These are phyloP conservation scores for Eclectus roratus DNA, from an alignment of 2,113 vertebrate genomes.

Conservation along the genomic window DNA sequence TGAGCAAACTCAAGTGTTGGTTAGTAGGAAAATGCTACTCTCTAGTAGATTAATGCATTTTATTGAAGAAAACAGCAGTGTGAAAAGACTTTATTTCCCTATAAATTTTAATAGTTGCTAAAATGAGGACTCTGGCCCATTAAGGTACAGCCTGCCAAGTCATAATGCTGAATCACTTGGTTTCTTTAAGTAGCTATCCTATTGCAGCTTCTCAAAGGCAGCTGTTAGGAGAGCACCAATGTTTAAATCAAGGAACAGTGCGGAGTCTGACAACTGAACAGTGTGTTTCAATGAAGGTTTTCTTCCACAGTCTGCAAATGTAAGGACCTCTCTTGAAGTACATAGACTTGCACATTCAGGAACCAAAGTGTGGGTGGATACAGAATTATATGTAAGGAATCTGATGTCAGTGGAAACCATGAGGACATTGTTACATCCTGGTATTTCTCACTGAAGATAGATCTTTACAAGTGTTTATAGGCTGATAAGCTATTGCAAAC, in stretches of 20 bases:
- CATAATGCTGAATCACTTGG: conserved; percentile 50
- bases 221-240: neutral
- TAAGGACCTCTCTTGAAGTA: neutral
- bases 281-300: neutral
- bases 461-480: neutral
- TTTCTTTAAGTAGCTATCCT: conserved; percentile 26
- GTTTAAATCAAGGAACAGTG: conserved; percentile 14
- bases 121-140: conserved; percentile 47
- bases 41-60: conserved; percentile 55
- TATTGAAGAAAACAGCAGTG: conserved; percentile 52
- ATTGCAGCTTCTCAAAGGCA: conserved; percentile 34
- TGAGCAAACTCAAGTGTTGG: neutral
- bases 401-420: neutral
- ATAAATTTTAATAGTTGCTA: conserved; percentile 64
- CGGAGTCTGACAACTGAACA: neutral
- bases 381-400: neutral
- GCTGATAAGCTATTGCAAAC: neutral
- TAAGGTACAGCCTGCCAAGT: conserved; percentile 53
- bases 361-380: neutral
- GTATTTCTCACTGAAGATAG: neutral
- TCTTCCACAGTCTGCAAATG: neutral
- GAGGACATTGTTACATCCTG: neutral
- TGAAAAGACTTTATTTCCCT: conserved; percentile 58
- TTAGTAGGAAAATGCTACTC: conserved; percentile 7
- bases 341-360: neutral